phyloP scores from a whole-genome alignment of 2,797 vertebrate genomes.

The Leucoraja ocellata region DNA sequence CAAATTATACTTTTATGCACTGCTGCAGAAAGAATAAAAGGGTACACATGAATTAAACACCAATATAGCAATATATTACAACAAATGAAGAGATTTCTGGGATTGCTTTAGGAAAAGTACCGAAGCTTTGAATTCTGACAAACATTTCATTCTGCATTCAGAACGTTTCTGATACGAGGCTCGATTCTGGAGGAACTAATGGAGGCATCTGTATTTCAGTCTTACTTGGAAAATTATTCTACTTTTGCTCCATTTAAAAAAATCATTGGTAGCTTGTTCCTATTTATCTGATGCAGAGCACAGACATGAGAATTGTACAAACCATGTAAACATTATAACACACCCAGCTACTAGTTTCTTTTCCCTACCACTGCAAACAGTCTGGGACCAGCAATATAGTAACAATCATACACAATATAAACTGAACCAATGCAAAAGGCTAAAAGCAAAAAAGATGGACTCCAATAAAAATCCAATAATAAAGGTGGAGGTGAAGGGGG shows the following conservation, averaged over 20 bases:
- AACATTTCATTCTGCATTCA: conserved; percentile 24
- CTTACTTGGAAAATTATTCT: background rate
- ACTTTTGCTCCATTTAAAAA: background rate
- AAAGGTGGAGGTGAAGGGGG: background rate
- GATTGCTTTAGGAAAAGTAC: background rate
- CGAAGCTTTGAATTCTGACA: conserved; percentile 37
- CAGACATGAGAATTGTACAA: conserved; percentile 19
- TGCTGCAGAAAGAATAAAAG: background rate
- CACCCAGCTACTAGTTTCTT: background rate
- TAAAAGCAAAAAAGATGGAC: background rate
- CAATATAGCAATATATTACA: background rate
- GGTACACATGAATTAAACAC: background rate
- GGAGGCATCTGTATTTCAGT: background rate
- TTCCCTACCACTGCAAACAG: background rate
- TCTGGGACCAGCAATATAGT: background rate
- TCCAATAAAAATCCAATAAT: background rate
- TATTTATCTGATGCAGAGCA: background rate
- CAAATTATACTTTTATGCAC: background rate
- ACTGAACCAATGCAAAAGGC: background rate
- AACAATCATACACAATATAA: background rate
- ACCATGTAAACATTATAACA: conserved; percentile 30
- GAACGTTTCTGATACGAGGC: background rate
- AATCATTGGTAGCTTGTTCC: background rate
- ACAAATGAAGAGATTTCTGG: background rate
- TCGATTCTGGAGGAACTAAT: background rate